phyloP scores from a whole-genome alignment of 2,113 vertebrate genomes.

The Strix uralensis region DNA sequence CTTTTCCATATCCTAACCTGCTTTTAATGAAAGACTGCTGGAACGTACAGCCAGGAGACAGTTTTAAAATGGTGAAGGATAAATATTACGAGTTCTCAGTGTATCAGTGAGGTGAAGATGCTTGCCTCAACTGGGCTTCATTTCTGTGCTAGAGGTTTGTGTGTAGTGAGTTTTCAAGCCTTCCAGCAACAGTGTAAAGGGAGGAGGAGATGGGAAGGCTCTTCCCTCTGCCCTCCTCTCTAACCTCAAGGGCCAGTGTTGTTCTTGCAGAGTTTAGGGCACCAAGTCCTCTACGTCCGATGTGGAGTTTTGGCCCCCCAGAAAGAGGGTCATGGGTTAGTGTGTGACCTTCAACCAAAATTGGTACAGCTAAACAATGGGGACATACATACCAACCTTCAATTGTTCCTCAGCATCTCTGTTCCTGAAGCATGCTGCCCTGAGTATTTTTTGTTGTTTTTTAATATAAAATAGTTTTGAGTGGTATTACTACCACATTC shows the following conservation, averaged over 20 bases:
- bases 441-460: background rate
- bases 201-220: background rate
- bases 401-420: background rate
- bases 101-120: background rate
- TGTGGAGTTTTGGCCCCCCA: background rate
- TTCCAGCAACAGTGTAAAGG: background rate
- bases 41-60: background rate
- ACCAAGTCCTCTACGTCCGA: fast-evolving
- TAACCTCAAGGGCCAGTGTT: background rate
- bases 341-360: background rate
- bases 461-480: background rate
- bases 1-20: background rate
- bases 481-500: fast-evolving
- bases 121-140: fast-evolving
- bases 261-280: background rate
- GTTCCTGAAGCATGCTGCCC: background rate
- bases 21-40: background rate
- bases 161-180: background rate
- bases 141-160: background rate
- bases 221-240: background rate
- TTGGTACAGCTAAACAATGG: background rate
- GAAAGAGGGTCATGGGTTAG: background rate
- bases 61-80: background rate
- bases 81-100: fast-evolving
- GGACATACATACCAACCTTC: fast-evolving